Percentiles rank a stretch among this genome's conserved stretches.
Evolutionary conservation across 2,888 invertebrate genomes (phyloP).

Genomic region (Macaria liturata): DNA sequence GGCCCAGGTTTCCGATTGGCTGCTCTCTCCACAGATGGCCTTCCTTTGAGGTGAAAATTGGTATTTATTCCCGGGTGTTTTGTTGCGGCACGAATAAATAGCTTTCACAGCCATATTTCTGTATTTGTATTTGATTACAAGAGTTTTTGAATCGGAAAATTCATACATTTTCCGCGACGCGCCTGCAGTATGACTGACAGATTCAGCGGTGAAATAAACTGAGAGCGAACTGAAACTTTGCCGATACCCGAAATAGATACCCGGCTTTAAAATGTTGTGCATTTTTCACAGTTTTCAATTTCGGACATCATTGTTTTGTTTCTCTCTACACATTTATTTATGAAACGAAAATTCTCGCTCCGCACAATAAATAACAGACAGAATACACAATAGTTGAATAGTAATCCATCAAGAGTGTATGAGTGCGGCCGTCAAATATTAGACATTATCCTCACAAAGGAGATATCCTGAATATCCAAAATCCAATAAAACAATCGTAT

Average conservation of each 20-base stretch:
- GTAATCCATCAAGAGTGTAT: background rate
- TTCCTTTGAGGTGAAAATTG: slow-evolving; percentile 68
- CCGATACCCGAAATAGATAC: slow-evolving; percentile 15
- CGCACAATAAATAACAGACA: too few relatives aligned
- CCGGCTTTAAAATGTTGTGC: slow-evolving; percentile 1
- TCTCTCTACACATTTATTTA: too few relatives aligned
- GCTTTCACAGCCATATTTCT: slow-evolving; percentile 36
- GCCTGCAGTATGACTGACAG: slow-evolving; percentile 22
- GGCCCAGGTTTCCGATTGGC: slow-evolving; percentile 57
- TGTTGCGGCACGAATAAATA: slow-evolving; percentile 41
- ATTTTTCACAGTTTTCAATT: slow-evolving; percentile 8
- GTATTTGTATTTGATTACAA: slow-evolving; percentile 37
- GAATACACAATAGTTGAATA: background rate
- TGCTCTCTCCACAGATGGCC: slow-evolving; percentile 53
- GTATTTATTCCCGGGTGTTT: slow-evolving; percentile 61
- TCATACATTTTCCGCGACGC: slow-evolving; percentile 22
- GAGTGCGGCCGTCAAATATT: slow-evolving; percentile 13
- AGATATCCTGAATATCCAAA: slow-evolving; percentile 30
- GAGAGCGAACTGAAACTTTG: slow-evolving; percentile 13
- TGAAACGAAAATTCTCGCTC: too few relatives aligned
- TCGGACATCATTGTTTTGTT: too few relatives aligned
- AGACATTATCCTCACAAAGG: slow-evolving; percentile 16
- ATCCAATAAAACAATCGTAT: slow-evolving; percentile 45
- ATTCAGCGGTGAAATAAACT: slow-evolving; percentile 20
- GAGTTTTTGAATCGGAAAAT: slow-evolving; percentile 29